Percentiles rank a stretch among this genome's conserved stretches.
phyloP scores from a whole-genome alignment of 2,888 invertebrate genomes.

The Harpagoxenus sublaevis region DNA sequence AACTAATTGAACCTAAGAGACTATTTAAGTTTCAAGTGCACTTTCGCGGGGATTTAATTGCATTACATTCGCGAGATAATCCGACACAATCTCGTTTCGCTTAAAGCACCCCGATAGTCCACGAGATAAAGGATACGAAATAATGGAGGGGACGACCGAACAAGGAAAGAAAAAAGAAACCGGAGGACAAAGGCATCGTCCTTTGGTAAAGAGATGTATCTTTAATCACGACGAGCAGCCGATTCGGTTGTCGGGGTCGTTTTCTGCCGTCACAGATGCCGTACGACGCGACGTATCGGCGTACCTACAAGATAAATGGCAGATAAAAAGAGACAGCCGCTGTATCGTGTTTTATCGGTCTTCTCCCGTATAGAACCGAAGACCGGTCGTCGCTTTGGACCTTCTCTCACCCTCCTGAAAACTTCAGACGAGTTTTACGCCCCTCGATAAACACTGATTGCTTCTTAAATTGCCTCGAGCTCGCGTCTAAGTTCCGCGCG shows the following conservation, averaged over 20 bases:
- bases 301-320: constrained; percentile 62
- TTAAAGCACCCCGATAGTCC: constrained; percentile 11
- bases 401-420: constrained; percentile 42
- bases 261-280: constrained; percentile 35
- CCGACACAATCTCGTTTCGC: constrained; percentile 20
- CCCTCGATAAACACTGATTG: constrained; percentile 71
- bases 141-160: neutral
- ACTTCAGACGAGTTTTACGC: constrained; percentile 62
- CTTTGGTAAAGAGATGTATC: constrained; percentile 35
- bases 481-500: neutral
- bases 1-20: constrained; percentile 2
- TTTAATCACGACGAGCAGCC: constrained; percentile 54
- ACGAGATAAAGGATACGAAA: constrained; percentile 18
- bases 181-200: neutral
- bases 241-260: constrained; percentile 56
- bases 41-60: constrained; percentile 22
- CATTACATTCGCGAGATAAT: constrained; percentile 26
- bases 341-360: constrained; percentile 20
- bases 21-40: constrained; percentile 13
- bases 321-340: constrained; percentile 45
- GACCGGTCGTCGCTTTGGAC: constrained; percentile 30
- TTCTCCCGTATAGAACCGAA: constrained; percentile 35
- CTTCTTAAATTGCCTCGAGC: constrained; percentile 45
- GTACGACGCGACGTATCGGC: constrained; percentile 11
- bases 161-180: neutral